phyloP scores from a whole-genome alignment of 1,140 invertebrate species.

The Lepidurus apus region DNA sequence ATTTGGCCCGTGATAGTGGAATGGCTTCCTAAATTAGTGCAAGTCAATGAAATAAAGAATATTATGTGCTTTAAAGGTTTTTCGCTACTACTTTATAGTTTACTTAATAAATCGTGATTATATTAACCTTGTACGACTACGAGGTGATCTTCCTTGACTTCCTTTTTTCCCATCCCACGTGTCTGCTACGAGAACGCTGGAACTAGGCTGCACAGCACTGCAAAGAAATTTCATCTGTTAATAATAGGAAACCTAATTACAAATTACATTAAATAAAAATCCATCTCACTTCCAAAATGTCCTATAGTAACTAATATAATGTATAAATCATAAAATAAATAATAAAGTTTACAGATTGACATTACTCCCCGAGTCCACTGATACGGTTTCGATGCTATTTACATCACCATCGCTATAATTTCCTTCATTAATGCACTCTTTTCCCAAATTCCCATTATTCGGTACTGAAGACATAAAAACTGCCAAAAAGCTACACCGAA shows the following conservation, averaged over 20 bases:
- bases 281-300: too few species aligned
- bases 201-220: not conserved
- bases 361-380: not conserved
- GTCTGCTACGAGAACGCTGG: not conserved
- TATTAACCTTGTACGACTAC: too few species aligned
- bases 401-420: constrained; percentile 1
- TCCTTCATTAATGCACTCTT: not conserved
- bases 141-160: not conserved
- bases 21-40: not conserved
- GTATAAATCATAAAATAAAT: not conserved
- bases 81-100: not conserved
- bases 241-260: not conserved
- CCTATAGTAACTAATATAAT: too few species aligned
- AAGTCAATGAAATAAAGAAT: not conserved
- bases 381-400: constrained; percentile 7
- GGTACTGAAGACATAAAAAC: not conserved
- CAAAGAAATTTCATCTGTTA: not conserved
- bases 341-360: not conserved
- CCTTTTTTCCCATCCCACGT: not conserved
- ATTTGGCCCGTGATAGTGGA: not conserved
- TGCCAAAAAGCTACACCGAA: not conserved
- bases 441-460: not conserved
- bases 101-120: not conserved
- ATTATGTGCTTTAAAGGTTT: too few species aligned
- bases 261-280: not conserved